Conservation (phyloP, 1,140 invertebrate species). For the Popillia japonica region DNA sequence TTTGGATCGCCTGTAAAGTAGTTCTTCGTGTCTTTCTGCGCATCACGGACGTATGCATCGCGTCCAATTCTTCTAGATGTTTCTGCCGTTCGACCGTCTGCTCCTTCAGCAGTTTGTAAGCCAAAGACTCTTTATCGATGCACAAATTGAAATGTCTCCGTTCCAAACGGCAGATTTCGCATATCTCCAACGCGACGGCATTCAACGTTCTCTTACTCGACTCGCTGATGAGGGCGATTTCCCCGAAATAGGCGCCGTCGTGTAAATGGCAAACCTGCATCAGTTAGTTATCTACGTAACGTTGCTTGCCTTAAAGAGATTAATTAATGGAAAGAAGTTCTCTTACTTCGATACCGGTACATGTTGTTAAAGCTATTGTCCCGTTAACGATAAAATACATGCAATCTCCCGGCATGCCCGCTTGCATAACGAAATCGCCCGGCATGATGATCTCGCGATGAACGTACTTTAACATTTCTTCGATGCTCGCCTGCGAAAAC, state of each 20-base stretch:
- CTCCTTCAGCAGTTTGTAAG: neutral
- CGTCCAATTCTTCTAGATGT: neutral
- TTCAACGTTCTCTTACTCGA: neutral
- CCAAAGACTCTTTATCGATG: neutral
- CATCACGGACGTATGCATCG: neutral
- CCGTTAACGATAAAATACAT: conserved; percentile 30
- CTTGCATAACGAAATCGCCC: neutral
- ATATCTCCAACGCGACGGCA: conserved; percentile 2
- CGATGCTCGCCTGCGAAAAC: conserved; percentile 9
- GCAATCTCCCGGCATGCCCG: neutral
- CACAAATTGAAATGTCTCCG: conserved; percentile 9
- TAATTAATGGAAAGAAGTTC: too few species aligned
- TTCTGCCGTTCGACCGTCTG: neutral
- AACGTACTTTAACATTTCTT: conserved; percentile 4
- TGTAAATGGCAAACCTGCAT: conserved; percentile 31
- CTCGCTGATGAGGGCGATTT: neutral
- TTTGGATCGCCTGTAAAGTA: neutral
- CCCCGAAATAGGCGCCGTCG: conserved; percentile 37
- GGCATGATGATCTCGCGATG: conserved; percentile 17
- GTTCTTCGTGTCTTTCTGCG: neutral
- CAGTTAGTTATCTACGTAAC: too few species aligned
- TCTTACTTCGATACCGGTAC: conserved; percentile 10
- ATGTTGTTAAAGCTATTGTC: neutral
- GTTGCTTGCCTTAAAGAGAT: too few species aligned
- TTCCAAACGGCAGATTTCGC: conserved; percentile 29